Percentiles rank a stretch among this genome's conserved stretches.
Evolutionary conservation across 2,888 invertebrate species (phyloP).

Genomic region (Sarcophaga rosellei): DNA sequence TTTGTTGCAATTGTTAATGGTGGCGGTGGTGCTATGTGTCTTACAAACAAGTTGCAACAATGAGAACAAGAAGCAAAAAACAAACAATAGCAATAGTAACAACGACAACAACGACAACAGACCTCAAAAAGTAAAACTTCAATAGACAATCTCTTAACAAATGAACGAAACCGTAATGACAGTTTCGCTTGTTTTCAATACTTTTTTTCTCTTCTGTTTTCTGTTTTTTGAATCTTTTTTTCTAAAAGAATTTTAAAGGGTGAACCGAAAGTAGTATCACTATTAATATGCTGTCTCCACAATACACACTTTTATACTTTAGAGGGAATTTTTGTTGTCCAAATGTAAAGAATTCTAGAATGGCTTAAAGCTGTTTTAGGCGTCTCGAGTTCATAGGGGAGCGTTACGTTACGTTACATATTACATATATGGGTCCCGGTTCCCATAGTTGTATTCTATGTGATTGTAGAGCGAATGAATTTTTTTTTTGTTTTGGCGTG

Average conservation of each 20-base stretch:
- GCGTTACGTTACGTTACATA: too few relatives aligned
- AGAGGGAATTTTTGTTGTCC: too few relatives aligned
- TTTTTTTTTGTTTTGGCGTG: too few relatives aligned
- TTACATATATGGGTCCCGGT: too few relatives aligned
- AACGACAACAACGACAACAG: constrained; percentile 21
- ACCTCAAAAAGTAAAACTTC: constrained; percentile 50
- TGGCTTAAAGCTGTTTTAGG: too few relatives aligned
- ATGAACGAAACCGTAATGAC: constrained; percentile 64
- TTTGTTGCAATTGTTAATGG: not conserved
- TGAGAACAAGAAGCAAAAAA: constrained; percentile 10
- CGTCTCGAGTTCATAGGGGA: too few relatives aligned
- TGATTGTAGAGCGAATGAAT: too few relatives aligned
- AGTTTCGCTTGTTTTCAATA: constrained; percentile 35
- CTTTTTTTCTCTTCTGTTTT: not conserved
- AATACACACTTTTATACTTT: too few relatives aligned
- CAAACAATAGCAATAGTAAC: constrained; percentile 27
- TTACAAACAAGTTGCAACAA: constrained; percentile 23
- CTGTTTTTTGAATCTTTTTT: not conserved
- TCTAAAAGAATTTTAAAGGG: not conserved
- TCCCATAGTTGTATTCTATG: too few relatives aligned
- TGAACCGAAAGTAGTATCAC: not conserved
- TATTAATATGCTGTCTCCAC: too few relatives aligned
- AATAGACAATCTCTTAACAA: constrained; percentile 63
- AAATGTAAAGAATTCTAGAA: too few relatives aligned
- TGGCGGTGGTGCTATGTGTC: not conserved